Evolutionary conservation across 2,797 vertebrate species (phyloP), one percentile per base, ranked within the genome.

Genomic region (Hozukius guyotensis): DNA sequence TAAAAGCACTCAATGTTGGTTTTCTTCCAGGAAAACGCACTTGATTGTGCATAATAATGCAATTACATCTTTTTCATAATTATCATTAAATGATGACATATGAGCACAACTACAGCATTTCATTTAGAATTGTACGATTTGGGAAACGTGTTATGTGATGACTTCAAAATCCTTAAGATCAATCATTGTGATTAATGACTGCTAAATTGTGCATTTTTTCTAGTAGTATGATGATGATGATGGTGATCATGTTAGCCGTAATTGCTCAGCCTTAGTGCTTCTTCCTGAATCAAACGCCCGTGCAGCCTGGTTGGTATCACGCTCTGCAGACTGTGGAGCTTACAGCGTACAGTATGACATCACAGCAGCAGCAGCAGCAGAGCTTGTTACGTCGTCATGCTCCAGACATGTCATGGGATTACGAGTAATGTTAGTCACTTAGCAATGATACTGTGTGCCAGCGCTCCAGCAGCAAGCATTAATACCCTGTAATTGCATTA

Each of bases 401-500:
- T 71, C 67, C 72, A 80, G 32, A 92, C 89, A 82, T 82, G 77
- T 80, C 87, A 65, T 59, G 75, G 87, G 91, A 92, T 93, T 91
- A 89, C 65, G 68, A 80, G 29, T 73, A 46, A 84, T 81, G 83
- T 65, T 83, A 84, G 75, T 87, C 78, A 76, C 82, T 90, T 85
- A 84, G 80, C 81, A 65, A 57, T 77, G 78, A 84, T 82, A 74
- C 56, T 42, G 62, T 78, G 72, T 14, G 68, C 77, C 55, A 27
- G 56, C n/a, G 59, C 81, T 84, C 78, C 67, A 42, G 80, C 60
- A 74, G 80, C 25, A 24, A 71, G 56, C 36, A 20, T 87, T 89
- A 90, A 88, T 78, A 62, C 72, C 56, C 82, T 83, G 25, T 90
- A 90, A 94, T 88, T 89, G 72, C 87, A 86, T 92, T 88, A 90